A percentile compares a stretch with the other conserved stretches of the same genome.
phyloP scores from a whole-genome alignment of 2,888 invertebrate species.

The Euzophera pinguis region DNA sequence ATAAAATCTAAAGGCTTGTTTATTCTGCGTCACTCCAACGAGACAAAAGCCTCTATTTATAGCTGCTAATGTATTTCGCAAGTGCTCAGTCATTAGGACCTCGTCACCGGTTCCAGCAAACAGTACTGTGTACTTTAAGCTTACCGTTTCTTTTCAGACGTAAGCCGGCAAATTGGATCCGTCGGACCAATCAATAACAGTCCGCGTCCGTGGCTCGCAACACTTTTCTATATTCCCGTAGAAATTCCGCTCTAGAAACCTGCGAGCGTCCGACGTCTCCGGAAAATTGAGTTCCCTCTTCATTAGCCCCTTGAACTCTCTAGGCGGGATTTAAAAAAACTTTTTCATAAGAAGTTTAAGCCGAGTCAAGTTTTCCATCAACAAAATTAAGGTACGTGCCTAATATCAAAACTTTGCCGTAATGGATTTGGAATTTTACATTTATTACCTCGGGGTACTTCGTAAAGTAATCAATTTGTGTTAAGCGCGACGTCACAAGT shows the following conservation, averaged over 20 bases:
- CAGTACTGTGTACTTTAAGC: conserved; percentile 24
- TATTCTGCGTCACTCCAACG: neutral
- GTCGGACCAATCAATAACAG: conserved; percentile 51
- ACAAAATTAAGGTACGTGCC: conserved; percentile 71
- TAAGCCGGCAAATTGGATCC: conserved; percentile 49
- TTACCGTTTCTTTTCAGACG: conserved; percentile 28
- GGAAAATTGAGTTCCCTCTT: conserved; percentile 66
- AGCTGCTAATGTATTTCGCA: conserved; percentile 4
- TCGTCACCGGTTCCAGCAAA: conserved; percentile 2
- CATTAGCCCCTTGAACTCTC: conserved; percentile 57
- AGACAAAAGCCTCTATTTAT: conserved; percentile 10
- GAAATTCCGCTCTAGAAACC: conserved; percentile 23
- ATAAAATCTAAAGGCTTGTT: neutral
- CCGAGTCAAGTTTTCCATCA: conserved; percentile 71
- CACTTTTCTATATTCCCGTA: conserved; percentile 30
- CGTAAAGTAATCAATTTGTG: conserved; percentile 51
- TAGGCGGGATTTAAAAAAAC: conserved; percentile 52
- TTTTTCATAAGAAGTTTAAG: conserved; percentile 63
- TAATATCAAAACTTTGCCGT: conserved; percentile 69
- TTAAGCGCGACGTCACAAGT: conserved; percentile 28
- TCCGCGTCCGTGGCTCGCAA: conserved; percentile 20
- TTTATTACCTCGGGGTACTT: conserved; percentile 49
- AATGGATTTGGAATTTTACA: conserved; percentile 75
- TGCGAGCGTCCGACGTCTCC: conserved; percentile 29
- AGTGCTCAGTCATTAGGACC: conserved; percentile 5